A percentile compares a stretch with the other conserved stretches of the same genome.
These are phyloP conservation scores for Actinopyga echinites DNA, from an alignment of 53 echinoderm and acorn worm species.

Conservation along the genomic window DNA sequence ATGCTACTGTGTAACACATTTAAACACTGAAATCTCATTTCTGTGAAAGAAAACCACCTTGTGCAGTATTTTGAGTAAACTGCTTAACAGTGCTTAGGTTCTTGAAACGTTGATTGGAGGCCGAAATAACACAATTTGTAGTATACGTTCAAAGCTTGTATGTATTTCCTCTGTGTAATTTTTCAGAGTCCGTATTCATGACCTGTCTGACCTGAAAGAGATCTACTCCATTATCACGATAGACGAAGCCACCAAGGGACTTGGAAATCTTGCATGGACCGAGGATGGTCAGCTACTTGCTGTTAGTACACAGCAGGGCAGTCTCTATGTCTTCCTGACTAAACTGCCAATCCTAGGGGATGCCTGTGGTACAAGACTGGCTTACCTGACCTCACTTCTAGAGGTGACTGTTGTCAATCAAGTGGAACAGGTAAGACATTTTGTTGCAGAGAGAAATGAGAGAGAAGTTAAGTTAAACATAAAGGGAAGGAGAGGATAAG, in stretches of 20 bases:
- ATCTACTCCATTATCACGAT: slow-evolving; percentile 90
- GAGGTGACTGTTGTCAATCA: slow-evolving; percentile 99
- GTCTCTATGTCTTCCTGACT: slow-evolving; percentile 86
- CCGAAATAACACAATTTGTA: no score
- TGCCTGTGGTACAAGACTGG: slow-evolving; percentile 80
- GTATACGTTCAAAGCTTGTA: not conserved
- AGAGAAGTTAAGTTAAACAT: no score
- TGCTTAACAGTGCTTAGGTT: not conserved
- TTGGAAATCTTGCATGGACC: slow-evolving; percentile 84
- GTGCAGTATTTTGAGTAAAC: no score
- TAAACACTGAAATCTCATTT: no score
- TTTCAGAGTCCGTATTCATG: slow-evolving; percentile 91
- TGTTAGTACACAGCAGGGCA: slow-evolving; percentile 80
- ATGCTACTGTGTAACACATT: no score
- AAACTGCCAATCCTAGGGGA: slow-evolving; percentile 94
- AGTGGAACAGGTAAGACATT: slow-evolving; percentile 90
- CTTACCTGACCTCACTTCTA: slow-evolving; percentile 93
- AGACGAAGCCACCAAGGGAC: slow-evolving; percentile 90
- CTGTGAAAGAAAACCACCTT: no score
- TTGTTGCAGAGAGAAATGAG: no score
- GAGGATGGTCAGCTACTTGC: slow-evolving; percentile 96
- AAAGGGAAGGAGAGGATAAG: no score
- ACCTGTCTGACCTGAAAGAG: slow-evolving; percentile 95
- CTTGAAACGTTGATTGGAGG: no score
- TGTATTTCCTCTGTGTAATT: not conserved